Evolutionary conservation across 2,113 vertebrate species (phyloP).

Genomic region (Prietella phreatophila): DNA sequence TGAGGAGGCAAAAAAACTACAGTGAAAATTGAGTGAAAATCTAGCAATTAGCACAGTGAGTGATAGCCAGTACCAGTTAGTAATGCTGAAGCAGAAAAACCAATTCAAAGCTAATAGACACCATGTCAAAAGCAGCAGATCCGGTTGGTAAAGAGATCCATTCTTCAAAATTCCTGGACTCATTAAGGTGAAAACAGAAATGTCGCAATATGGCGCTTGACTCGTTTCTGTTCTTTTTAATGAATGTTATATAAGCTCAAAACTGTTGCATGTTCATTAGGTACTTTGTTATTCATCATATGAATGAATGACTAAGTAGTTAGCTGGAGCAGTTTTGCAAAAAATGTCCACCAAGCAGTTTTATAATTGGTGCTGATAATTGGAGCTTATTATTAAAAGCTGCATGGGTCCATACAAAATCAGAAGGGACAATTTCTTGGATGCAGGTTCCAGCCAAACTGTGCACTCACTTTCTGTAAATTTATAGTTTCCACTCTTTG

Average conservation of each 20-base stretch:
- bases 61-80: too few relatives aligned
- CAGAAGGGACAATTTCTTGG: not conserved
- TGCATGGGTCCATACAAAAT: not conserved
- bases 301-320: too few relatives aligned
- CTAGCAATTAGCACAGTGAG: too few relatives aligned
- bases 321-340: not conserved
- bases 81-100: not conserved
- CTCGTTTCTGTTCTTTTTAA: not conserved
- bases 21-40: too few relatives aligned
- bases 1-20: not conserved
- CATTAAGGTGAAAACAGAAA: not conserved
- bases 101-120: not conserved
- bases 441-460: not conserved
- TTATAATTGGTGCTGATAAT: not conserved
- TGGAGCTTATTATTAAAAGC: not conserved
- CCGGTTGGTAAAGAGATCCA: not conserved
- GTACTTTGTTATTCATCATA: not conserved
- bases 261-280: not conserved
- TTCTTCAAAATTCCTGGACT: too few relatives aligned
- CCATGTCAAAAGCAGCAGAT: not conserved
- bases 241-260: not conserved
- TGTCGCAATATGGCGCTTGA: not conserved
- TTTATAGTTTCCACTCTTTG: not conserved
- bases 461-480: not conserved
- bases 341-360: not conserved